Base-by-base conservation (phyloP, 2,113 vertebrate species). In the Mirza zaza region DNA sequence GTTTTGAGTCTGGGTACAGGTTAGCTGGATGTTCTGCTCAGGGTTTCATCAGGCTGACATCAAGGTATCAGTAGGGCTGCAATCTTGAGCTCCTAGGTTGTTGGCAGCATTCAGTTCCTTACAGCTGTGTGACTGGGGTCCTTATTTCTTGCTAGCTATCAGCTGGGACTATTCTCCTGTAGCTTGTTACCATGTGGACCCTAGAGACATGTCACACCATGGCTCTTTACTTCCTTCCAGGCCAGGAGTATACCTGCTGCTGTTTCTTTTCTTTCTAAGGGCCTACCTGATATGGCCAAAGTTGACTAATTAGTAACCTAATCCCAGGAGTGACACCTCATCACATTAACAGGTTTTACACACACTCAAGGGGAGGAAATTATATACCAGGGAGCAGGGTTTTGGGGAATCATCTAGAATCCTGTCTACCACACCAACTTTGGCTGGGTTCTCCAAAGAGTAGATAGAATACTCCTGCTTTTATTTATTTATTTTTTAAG, bases 311-410 rank as follows among this genome's bases (percentile, higher is more conserved):
- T 36, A 39, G 48, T 29, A 50, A 48, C 50, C 17, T 39, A 11
- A 42, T 39, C 42, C 42, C 2, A 75, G 17, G n/a, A 36, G 0
- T 18, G 6, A 39, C 14, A n/a, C 0, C 1, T 18, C 34, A 61
- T 45, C 18, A 45, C 18, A 36, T 9, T 83, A 34, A 52, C 34
- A 90, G 32, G 34, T 6, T 50, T 25, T 9, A 29, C 4, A 0
- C 18, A 48, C 13, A 29, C 7, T 50, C n/a, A 15, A 61, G 0
- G 20, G 2, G n/a, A 55, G 3, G 34, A 18, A 68, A n/a, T 36
- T 57, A n/a, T 27, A 8, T 9, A 34, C 18, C 29, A 79, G 10
- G 5, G 27, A 23, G 29, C 39, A 39, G 2, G 23, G 15, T 52
- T 52, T 12, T 50, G 5, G 7, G 25, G 12, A 34, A 25, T 55